phyloP scores from a whole-genome alignment of 1,140 invertebrate species.

The Heliconius congener region DNA sequence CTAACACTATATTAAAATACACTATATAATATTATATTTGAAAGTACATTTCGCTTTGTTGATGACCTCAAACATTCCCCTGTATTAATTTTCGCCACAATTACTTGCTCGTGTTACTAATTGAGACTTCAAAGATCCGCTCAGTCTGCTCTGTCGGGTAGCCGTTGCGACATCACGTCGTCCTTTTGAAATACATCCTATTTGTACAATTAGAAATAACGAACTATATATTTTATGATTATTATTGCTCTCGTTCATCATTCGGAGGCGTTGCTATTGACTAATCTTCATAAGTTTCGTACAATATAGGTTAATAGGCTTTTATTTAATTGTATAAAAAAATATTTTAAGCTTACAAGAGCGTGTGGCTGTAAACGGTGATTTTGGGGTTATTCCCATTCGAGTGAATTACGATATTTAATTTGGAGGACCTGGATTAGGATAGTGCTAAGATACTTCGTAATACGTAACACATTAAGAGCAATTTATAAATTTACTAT shows the following conservation, averaged over 20 bases:
- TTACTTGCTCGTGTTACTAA: slow-evolving; percentile 76
- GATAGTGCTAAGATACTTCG: too few relatives aligned
- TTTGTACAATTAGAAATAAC: slow-evolving; percentile 30
- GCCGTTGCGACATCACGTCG: slow-evolving; percentile 47
- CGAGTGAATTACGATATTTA: too few relatives aligned
- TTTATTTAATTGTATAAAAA: too few relatives aligned
- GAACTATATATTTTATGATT: neutral
- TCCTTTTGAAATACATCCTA: slow-evolving; percentile 41
- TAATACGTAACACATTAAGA: too few relatives aligned
- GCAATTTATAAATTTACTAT: too few relatives aligned
- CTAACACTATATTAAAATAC: neutral
- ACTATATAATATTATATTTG: neutral
- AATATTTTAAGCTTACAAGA: too few relatives aligned
- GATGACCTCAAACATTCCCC: slow-evolving; percentile 42
- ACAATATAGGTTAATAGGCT: too few relatives aligned
- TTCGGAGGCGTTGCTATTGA: neutral
- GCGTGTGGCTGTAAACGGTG: too few relatives aligned
- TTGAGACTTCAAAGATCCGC: slow-evolving; percentile 74
- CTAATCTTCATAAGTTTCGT: too few relatives aligned
- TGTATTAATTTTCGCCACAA: slow-evolving; percentile 72
- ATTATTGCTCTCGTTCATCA: neutral
- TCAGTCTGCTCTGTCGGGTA: slow-evolving; percentile 41
- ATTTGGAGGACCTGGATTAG: too few relatives aligned
- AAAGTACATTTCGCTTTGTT: neutral
- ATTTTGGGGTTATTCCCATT: too few relatives aligned